Evolutionary conservation across 2,113 vertebrate genomes (phyloP).

Genomic region (Salvator merianae): DNA sequence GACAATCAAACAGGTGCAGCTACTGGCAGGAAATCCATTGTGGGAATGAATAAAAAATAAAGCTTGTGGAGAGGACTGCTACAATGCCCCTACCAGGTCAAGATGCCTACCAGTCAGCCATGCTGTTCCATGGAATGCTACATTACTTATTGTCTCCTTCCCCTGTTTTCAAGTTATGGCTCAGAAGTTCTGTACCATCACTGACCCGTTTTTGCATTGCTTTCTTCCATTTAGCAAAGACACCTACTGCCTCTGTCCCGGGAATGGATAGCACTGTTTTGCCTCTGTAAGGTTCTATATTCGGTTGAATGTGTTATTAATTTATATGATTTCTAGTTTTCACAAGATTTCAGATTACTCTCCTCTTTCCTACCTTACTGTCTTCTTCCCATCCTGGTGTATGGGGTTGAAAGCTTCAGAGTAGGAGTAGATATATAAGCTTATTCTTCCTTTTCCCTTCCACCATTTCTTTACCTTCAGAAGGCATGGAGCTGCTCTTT

Average conservation of each 20-base stretch:
- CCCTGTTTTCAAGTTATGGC: background rate
- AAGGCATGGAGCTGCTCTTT: background rate
- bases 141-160: background rate
- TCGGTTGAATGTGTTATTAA: background rate
- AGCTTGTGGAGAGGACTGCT: slow-evolving; percentile 2
- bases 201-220: background rate
- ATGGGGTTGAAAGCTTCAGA: background rate
- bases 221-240: background rate
- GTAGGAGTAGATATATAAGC: background rate
- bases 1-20: slow-evolving; percentile 34
- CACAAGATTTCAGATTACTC: background rate
- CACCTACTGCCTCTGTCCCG: background rate
- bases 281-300: too few relatives aligned
- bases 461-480: background rate
- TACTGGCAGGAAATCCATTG: slow-evolving; percentile 39
- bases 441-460: background rate
- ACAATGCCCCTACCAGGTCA: background rate
- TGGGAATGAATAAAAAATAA: slow-evolving; percentile 35
- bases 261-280: background rate
- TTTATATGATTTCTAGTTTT: background rate
- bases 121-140: background rate
- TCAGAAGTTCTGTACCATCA: background rate
- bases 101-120: background rate
- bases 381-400: too few relatives aligned
- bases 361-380: background rate